A percentile compares a stretch with the other conserved stretches of the same genome.
Conservation (phyloP, 2,888 invertebrate genomes). For the Machimus atricapillus region DNA sequence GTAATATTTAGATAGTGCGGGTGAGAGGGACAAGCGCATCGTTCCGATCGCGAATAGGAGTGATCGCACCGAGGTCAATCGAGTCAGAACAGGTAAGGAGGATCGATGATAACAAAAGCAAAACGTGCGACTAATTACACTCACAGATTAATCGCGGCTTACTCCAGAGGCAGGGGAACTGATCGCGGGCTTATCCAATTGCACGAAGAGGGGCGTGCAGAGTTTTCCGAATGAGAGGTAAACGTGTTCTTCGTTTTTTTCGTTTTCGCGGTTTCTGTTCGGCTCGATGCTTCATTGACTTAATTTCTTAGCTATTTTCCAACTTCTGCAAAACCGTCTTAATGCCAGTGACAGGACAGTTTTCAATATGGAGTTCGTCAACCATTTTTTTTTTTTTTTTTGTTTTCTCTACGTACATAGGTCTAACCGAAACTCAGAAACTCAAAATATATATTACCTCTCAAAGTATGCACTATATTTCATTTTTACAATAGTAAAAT, state of each 20-base stretch:
- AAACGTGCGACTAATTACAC: slow-evolving; percentile 11
- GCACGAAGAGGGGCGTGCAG: slow-evolving; percentile 25
- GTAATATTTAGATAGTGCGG: not conserved
- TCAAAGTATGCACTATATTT: not conserved
- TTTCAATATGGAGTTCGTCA: slow-evolving; percentile 29
- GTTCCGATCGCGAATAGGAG: slow-evolving; percentile 1
- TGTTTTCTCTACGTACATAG: not conserved
- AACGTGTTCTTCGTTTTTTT: not conserved
- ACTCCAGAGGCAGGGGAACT: slow-evolving; percentile 24
- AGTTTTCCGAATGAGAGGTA: slow-evolving; percentile 34
- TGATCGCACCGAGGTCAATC: slow-evolving; percentile 20
- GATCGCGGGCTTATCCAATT: slow-evolving; percentile 22
- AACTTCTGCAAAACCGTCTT: not conserved
- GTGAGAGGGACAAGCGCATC: not conserved
- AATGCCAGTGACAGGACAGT: not conserved
- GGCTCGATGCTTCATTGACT: slow-evolving; percentile 15
- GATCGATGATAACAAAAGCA: slow-evolving; percentile 1
- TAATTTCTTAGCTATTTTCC: slow-evolving; percentile 6
- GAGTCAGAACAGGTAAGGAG: slow-evolving; percentile 11
- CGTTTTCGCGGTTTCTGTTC: not conserved
- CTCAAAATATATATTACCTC: not conserved
- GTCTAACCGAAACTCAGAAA: not conserved
- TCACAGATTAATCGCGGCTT: slow-evolving; percentile 26
- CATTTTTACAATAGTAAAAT: not conserved
- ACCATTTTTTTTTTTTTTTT: not conserved